These are phyloP conservation scores for Meda fulgida DNA, from an alignment of 2,797 vertebrate species.

Conservation along the genomic window DNA sequence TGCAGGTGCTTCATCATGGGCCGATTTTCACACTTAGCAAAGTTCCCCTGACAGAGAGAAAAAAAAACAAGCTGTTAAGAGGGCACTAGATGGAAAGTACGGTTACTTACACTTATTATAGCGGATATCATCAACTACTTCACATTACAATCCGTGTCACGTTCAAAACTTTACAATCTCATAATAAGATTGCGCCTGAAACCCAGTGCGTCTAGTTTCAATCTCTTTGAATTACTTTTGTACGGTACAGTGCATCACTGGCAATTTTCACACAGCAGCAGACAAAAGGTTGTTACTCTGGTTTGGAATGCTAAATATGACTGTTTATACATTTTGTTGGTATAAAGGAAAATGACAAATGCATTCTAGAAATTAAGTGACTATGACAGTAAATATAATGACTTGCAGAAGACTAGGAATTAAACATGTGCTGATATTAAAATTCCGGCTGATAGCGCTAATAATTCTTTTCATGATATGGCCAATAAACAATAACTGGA, in stretches of 20 bases:
- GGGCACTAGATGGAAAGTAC: not conserved
- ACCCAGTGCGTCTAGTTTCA: too few species aligned
- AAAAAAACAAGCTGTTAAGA: not conserved
- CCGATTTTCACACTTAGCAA: constrained; percentile 57
- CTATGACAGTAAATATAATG: not conserved
- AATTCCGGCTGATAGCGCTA: not conserved
- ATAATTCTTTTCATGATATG: not conserved
- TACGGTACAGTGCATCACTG: not conserved
- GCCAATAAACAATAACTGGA: not conserved
- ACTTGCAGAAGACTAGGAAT: not conserved
- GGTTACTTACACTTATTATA: not conserved
- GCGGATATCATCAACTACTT: not conserved
- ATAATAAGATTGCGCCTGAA: not conserved
- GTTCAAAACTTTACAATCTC: not conserved
- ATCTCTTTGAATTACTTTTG: not conserved
- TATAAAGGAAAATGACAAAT: not conserved
- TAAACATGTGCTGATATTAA: not conserved
- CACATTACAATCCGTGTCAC: not conserved
- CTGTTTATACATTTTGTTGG: not conserved
- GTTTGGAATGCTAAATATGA: not conserved
- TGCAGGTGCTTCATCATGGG: constrained; percentile 73
- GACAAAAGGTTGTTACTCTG: not conserved
- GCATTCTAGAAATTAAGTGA: not conserved
- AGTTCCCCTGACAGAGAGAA: constrained; percentile 64
- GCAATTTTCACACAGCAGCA: not conserved